phyloP scores from a whole-genome alignment of 2,797 vertebrate genomes.

The Oryzias sinensis region DNA sequence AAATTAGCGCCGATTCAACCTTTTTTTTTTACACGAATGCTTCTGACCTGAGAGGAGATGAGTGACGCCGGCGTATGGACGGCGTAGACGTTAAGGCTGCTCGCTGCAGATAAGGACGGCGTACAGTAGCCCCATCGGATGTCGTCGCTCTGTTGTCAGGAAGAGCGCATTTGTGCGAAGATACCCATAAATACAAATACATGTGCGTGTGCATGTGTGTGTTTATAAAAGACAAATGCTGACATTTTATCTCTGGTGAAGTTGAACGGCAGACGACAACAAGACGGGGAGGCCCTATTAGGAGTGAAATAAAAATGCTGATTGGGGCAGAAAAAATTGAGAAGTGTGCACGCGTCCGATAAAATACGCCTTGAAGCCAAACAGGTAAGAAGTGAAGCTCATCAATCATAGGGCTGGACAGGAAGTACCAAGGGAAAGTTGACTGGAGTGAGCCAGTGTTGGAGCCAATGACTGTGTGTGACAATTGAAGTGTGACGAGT shows the following conservation, averaged over 20 bases:
- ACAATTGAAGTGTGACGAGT: too few species aligned
- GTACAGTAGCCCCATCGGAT: slow-evolving; percentile 54
- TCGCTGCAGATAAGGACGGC: slow-evolving; percentile 70
- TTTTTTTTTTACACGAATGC: slow-evolving; percentile 21
- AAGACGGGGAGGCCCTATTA: slow-evolving; percentile 55
- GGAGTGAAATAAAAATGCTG: slow-evolving; percentile 22
- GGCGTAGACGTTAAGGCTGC: slow-evolving; percentile 69
- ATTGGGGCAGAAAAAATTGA: slow-evolving; percentile 3
- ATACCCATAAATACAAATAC: slow-evolving; percentile 41
- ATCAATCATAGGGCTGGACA: too few species aligned
- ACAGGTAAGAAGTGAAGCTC: too few species aligned
- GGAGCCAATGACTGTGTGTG: too few species aligned
- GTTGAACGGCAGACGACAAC: slow-evolving; percentile 54
- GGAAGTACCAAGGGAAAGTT: too few species aligned
- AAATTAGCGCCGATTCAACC: slow-evolving; percentile 57
- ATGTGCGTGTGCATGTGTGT: slow-evolving; percentile 49
- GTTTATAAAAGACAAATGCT: slow-evolving; percentile 54
- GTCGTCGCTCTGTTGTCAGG: neutral
- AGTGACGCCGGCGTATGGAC: slow-evolving; percentile 62
- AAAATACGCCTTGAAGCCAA: neutral
- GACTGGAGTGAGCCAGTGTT: too few species aligned
- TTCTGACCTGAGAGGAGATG: slow-evolving; percentile 64
- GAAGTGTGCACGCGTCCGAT: neutral
- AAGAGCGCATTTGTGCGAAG: slow-evolving; percentile 51
- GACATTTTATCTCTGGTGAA: slow-evolving; percentile 77